Percentiles rank a stretch among this genome's conserved stretches.
Evolutionary conservation across 2,888 invertebrate genomes (phyloP).

Genomic region (Zootermopsis nevadensis): DNA sequence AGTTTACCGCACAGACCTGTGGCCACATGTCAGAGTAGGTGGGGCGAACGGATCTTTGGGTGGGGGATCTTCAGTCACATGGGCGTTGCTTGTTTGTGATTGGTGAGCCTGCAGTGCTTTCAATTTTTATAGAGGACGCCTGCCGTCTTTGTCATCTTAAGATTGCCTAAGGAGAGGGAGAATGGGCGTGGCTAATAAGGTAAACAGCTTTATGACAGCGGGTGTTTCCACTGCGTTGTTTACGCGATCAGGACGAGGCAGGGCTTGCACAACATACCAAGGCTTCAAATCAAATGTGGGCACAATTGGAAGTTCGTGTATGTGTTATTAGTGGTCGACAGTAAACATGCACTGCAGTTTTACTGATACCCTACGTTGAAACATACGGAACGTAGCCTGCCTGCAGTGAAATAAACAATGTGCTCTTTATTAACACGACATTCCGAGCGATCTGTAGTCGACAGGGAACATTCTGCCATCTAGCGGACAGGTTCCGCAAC

Average conservation of each 20-base stretch:
- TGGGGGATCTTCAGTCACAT: background rate
- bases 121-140: conserved; percentile 7
- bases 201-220: conserved; percentile 22
- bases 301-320: conserved; percentile 12
- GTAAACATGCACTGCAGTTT: background rate
- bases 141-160: background rate
- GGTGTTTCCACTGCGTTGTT: background rate
- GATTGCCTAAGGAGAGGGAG: background rate
- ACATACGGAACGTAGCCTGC: background rate
- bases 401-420: background rate
- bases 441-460: background rate
- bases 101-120: background rate
- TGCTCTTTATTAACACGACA: background rate
- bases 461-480: conserved; percentile 28
- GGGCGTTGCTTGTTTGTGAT: background rate
- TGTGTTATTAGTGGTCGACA: background rate
- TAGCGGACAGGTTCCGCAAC: conserved; percentile 19
- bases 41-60: background rate
- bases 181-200: background rate
- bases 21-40: background rate
- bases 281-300: background rate
- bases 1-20: background rate
- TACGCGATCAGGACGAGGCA: background rate
- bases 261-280: background rate
- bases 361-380: background rate